Base-by-base conservation (phyloP, 2,797 vertebrate genomes). In the Luscinia megarhynchos region DNA sequence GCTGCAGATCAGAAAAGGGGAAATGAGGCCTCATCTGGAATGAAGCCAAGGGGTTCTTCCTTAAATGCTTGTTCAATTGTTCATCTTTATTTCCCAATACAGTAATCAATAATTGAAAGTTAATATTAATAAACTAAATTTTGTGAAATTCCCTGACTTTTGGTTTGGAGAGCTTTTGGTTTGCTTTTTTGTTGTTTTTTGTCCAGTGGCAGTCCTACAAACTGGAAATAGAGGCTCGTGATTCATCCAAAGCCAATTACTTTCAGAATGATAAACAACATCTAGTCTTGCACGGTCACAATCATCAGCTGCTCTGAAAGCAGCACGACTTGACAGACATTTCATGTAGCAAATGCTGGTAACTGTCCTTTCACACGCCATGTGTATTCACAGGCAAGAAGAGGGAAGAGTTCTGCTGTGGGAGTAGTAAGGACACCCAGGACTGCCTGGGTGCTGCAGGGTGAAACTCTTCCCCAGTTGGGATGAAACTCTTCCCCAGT, bases 51-150 rank as follows among this genome's bases (percentile, higher is more conserved):
- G 6, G 4, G 2, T 26, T 30, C 36, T 79, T 51, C 45, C 29
- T 12, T 38, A 41, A 74, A 24, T 30, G 29, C 6, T 61, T 57
- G 15, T 48, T 53, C 59, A 77, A 1, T 45, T 62, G 15, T 14
- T 77, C 9, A 23, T 24, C 41, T 55, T 87, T 30, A 77, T 54
- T 77, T 84, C 61, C 78, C 38, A 77, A 17, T 16, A 54, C 4
- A 0, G 0, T 23, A 67, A 72, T 48, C 24, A 83, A 5, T 24
- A 82, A 81, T 0, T 74, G 40, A 70, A 80, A 81, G 46, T 16
- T 81, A 32, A 17, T 34, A 10, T 48, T 51, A 69, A 48, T 8
- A n/a, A 67, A 63, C 13, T 30, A 23, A 19, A 67, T 67, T 40
- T 55, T 36, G 32, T 78, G 10, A 57, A 70, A 68, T 61, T 59